Base-by-base conservation (phyloP, 1,140 invertebrate species). In the Littorina saxatilis region DNA sequence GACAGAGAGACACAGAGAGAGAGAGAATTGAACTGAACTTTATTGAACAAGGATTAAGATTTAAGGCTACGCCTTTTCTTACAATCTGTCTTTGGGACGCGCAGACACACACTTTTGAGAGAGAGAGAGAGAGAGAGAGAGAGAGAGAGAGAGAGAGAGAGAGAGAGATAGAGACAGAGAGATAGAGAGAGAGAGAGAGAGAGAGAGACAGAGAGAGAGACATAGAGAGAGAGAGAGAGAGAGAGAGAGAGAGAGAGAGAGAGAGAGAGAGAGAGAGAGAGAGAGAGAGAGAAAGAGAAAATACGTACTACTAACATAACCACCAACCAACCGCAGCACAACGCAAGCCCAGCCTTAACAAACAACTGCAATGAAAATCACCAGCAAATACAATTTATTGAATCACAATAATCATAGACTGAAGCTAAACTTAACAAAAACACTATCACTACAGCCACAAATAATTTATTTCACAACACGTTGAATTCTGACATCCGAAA, bases 231-330 rank as follows among this genome's bases (percentile, higher is more conserved):
- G n/a, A n/a, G n/a, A 66, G 40, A 29, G 29, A 66, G 58, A 61
- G 35, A 61, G 37, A 43, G 37, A 50, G 40, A 37, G 77, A 63
- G 77, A 66, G 37, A 63, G 55, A 66, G 32, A 66, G 58, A 66
- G 77, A 79, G 78, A 70, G 52, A 79, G 40, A 79, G 23, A 27
- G 39, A 66, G n/a, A 43, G 61, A 43, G 2, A 43, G 63, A 66
- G 40, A 29, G 29, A 66, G 58, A 61, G 35, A 61, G 58, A 40
- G 35, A 61, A 29, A 61, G 35, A 61, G 58, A 61, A 13, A 66
- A 37, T 50, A 52, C 13, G 47, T 52, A 52, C 23, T 52, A 52
- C 47, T 52, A 52, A 52, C 47, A 52, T n/a, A n/a, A n/a, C n/a
- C n/a, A n/a, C n/a, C n/a, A n/a, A n/a, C n/a, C n/a, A n/a, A n/a